Conservation (phyloP, 2,797 vertebrate species). For the Thaleichthys pacificus region DNA sequence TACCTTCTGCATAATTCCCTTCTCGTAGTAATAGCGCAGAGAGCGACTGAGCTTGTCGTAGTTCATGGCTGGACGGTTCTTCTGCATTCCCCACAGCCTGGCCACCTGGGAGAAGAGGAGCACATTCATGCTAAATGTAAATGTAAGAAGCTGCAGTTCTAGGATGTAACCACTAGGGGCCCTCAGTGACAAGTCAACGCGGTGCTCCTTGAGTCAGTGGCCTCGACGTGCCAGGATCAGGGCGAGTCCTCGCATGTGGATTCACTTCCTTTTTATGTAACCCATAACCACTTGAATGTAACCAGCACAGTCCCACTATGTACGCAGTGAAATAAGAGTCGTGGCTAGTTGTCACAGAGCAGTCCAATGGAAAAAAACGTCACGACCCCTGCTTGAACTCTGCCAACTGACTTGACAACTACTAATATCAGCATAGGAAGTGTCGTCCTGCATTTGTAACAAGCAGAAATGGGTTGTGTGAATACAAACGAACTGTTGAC, state of each 20-base stretch:
- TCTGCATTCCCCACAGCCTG: slow-evolving; percentile 98
- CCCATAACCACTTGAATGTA: slow-evolving; percentile 70
- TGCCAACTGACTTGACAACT: slow-evolving; percentile 30
- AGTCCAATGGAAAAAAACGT: slow-evolving; percentile 49
- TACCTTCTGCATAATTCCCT: slow-evolving; percentile 99
- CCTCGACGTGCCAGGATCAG: slow-evolving; percentile 46
- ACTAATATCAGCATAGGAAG: slow-evolving; percentile 4
- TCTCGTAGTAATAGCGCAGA: slow-evolving; percentile 96
- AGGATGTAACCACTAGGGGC: slow-evolving; percentile 58
- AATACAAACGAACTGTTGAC: slow-evolving; percentile 23
- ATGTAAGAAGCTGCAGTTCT: slow-evolving; percentile 23
- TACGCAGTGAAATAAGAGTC: slow-evolving; percentile 59
- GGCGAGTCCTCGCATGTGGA: slow-evolving; percentile 70
- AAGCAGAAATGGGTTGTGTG: background rate
- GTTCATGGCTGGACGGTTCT: slow-evolving; percentile 99
- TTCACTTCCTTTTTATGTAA: slow-evolving; percentile 74
- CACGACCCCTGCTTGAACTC: slow-evolving; percentile 44
- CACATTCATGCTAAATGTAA: background rate
- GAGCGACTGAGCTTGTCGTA: slow-evolving; percentile 98
- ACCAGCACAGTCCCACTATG: slow-evolving; percentile 61
- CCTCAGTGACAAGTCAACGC: slow-evolving; percentile 34
- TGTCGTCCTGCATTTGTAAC: slow-evolving; percentile 8
- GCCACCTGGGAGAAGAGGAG: slow-evolving; percentile 79
- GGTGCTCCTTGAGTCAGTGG: slow-evolving; percentile 1
- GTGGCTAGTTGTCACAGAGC: slow-evolving; percentile 44